Evolutionary conservation across 2,113 vertebrate species (phyloP).

Genomic region (Phyllostomus hastatus): DNA sequence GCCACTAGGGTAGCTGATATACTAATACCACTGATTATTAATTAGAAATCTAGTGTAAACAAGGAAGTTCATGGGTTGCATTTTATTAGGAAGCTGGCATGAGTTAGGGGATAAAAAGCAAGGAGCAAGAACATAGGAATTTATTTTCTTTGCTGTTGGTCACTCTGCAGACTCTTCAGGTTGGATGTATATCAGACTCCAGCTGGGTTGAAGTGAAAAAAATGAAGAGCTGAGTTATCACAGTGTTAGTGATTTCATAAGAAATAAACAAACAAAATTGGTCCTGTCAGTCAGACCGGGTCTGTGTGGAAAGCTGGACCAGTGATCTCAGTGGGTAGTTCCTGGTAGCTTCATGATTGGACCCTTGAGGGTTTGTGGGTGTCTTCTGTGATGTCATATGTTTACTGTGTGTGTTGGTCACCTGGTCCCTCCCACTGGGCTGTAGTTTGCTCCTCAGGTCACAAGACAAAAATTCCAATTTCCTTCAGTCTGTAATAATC

Average conservation of each 20-base stretch:
- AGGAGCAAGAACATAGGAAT: background rate
- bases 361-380: background rate
- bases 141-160: background rate
- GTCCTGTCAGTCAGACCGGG: background rate
- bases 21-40: background rate
- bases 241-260: background rate
- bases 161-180: background rate
- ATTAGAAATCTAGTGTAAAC: background rate
- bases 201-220: background rate
- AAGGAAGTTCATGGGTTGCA: background rate
- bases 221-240: background rate
- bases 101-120: background rate
- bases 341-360: accelerated
- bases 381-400: background rate
- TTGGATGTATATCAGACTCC: background rate
- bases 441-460: background rate
- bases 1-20: background rate
- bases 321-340: background rate
- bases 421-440: background rate
- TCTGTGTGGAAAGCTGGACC: background rate
- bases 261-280: background rate
- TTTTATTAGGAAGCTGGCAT: background rate
- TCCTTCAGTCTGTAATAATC: background rate
- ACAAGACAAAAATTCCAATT: background rate
- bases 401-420: background rate